Conservation (phyloP, 2,888 invertebrate species). For the Zelleria hepariella region DNA sequence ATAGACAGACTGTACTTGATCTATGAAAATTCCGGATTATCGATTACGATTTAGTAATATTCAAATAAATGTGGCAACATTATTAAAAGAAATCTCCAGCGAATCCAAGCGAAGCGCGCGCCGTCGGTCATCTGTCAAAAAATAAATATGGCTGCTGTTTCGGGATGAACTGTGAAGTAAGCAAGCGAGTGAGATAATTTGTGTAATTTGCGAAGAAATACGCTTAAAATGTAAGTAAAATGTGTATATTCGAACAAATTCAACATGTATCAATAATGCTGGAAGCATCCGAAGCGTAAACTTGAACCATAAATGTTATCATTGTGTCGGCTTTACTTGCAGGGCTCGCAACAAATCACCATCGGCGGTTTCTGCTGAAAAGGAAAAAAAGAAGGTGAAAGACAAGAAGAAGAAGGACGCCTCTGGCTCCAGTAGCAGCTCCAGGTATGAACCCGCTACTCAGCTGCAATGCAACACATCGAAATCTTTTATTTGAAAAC, state of each 20-base stretch:
- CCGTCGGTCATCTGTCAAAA: neutral
- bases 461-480: neutral
- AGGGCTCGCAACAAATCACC: slow-evolving; percentile 85
- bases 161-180: neutral
- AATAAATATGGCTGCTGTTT: neutral
- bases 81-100: too few relatives aligned
- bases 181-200: neutral
- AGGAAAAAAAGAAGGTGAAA: slow-evolving; percentile 69
- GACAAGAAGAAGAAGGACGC: slow-evolving; percentile 77
- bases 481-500: neutral
- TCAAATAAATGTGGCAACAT: neutral
- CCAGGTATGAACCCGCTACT: slow-evolving; percentile 59
- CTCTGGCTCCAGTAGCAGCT: slow-evolving; percentile 83
- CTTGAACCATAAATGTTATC: too few relatives aligned
- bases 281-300: too few relatives aligned
- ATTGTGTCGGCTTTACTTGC: too few relatives aligned
- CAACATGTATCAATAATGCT: too few relatives aligned
- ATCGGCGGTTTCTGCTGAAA: slow-evolving; percentile 77
- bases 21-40: too few relatives aligned
- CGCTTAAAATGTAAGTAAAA: neutral
- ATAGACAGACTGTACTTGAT: too few relatives aligned
- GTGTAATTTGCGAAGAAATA: neutral
- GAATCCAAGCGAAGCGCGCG: too few relatives aligned
- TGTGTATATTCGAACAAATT: neutral
- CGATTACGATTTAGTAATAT: too few relatives aligned